Evolutionary conservation across 1,140 invertebrate genomes (phyloP), one percentile per base, ranked within the genome.

Genomic region (Ganaspis sp.): DNA sequence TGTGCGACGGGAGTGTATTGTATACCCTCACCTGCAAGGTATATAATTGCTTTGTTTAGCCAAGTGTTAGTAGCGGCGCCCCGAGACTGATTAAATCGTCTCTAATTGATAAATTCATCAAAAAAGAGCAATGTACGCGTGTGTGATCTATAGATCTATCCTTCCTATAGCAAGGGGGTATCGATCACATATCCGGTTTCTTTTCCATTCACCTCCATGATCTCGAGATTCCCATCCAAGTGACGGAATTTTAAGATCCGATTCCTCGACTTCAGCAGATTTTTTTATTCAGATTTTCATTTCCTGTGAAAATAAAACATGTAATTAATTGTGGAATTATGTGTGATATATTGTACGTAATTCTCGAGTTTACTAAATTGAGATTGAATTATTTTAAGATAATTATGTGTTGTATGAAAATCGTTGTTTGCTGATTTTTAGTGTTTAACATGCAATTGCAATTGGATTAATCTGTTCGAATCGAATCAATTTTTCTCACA

Each of bases 81-180:
- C 79, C 76, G 80, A n/a, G 74, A 64, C 80, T 75, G 80, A 82
- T 84, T 84, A 81, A 81, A 83, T 85, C 80, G 81, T 74, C 78
- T 84, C 83, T 84, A 85, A 86, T 86, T 86, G 83, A 86, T 85
- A 80, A 84, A 82, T 81, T 83, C 83, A 84, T 83, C 80, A 83
- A 71, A 75, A 72, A 72, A 70, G 45, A 37, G 69, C 40, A 9
- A 21, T 19, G 37, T n/a, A 17, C 72, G 71, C 45, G 73, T 70
- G 58, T 4, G 17, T 26, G 15, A 34, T 64, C 54, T 64, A 64
- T 64, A 64, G 58, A 64, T 64, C 58, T 6, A 4, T 29, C 12
- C 23, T 12, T 26, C 9, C 8, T 11, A 26, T 64, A 15, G 58
- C 58, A 29, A 26, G 12, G 11, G 23, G 58, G 15, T 49, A 49